Evolutionary conservation across 2,113 vertebrate genomes (phyloP).

Genomic region (Tenebrosternarchus preto): DNA sequence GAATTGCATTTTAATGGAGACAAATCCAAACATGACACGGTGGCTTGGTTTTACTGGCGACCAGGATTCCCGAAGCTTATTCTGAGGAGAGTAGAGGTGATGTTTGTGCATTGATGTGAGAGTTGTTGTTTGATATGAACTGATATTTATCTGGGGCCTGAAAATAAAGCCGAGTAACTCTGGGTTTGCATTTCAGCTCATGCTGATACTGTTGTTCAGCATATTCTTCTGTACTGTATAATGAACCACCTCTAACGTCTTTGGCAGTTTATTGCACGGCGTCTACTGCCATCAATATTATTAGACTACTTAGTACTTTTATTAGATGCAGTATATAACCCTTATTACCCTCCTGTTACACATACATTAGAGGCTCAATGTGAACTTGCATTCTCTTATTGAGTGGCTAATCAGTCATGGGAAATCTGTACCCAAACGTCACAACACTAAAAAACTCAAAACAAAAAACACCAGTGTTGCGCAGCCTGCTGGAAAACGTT

Average conservation of each 20-base stretch:
- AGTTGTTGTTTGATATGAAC: not conserved
- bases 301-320: no score
- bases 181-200: no score
- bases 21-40: no score
- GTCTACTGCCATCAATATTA: no score
- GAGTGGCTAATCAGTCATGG: conserved; percentile 24
- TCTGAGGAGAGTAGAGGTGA: not conserved
- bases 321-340: no score
- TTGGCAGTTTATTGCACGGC: no score
- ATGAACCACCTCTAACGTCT: no score
- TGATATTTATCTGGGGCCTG: no score
- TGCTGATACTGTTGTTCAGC: no score
- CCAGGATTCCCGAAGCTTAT: not conserved
- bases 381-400: conserved; percentile 14
- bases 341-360: not conserved
- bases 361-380: not conserved
- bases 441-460: conserved; percentile 16
- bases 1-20: no score
- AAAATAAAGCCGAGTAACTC: no score
- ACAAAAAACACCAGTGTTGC: conserved; percentile 41
- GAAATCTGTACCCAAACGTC: conserved; percentile 35
- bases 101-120: not conserved
- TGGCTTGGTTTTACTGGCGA: not conserved
- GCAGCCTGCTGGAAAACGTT: conserved; percentile 45
- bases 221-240: no score